A percentile compares a stretch with the other conserved stretches of the same genome.
phyloP scores from a whole-genome alignment of 2,888 invertebrate genomes.

The Ctenicera cuprea region DNA sequence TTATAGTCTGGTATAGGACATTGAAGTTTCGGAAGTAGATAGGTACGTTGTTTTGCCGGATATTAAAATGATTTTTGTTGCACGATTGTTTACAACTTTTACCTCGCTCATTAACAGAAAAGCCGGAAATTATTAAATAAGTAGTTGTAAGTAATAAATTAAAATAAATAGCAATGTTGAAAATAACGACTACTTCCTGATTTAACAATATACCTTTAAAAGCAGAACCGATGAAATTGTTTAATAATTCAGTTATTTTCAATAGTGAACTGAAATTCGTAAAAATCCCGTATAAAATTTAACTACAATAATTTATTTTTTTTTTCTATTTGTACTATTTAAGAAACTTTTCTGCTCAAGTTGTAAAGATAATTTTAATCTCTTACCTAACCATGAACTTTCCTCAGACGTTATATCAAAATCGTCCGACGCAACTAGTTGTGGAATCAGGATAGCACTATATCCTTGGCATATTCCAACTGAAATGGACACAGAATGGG shows the following conservation, averaged over 20 bases:
- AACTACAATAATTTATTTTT: no score
- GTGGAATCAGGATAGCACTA: conserved; percentile 84
- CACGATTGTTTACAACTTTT: background rate
- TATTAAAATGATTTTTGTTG: background rate
- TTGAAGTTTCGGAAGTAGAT: conserved; percentile 18
- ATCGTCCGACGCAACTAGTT: conserved; percentile 75
- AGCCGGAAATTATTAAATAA: background rate
- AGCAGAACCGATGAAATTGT: no score
- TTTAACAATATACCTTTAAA: no score
- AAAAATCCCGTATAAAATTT: no score
- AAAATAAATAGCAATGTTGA: no score
- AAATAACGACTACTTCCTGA: no score
- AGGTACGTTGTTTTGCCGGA: background rate
- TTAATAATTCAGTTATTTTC: no score
- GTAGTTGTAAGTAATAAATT: no score
- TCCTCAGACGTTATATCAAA: conserved; percentile 78
- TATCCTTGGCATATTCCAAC: conserved; percentile 86
- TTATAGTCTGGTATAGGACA: conserved; percentile 2
- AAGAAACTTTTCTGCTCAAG: no score
- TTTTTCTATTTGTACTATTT: no score
- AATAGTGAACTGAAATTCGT: no score
- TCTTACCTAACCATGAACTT: conserved; percentile 83
- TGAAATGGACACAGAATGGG: conserved; percentile 85
- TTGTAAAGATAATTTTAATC: no score
- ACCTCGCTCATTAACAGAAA: conserved; percentile 1